phyloP scores from a whole-genome alignment of 35 echinoderm and acorn worm species.

The Lytechinus variegatus region DNA sequence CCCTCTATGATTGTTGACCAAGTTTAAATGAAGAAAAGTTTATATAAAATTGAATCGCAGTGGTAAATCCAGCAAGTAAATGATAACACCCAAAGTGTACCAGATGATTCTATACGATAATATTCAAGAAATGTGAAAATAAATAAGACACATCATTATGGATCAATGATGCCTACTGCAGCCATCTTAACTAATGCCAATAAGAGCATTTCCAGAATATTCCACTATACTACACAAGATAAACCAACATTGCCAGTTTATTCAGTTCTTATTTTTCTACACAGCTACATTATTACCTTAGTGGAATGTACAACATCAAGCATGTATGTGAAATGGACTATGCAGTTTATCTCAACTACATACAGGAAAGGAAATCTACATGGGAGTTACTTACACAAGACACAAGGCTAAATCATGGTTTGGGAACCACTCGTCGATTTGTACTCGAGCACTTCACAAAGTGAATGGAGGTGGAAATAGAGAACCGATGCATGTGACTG shows the following conservation, averaged over 20 bases:
- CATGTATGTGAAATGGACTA: conserved; percentile 36
- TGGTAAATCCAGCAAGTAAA: neutral
- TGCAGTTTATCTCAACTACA: neutral
- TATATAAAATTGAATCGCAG: neutral
- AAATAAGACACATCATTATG: neutral
- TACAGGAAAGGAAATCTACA: neutral
- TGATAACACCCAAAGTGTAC: neutral
- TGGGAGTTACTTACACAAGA: neutral
- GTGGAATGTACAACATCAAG: conserved; percentile 49
- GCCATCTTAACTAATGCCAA: neutral
- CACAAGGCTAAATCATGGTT: neutral
- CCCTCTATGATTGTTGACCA: too few relatives aligned
- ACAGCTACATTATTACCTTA: conserved; percentile 30
- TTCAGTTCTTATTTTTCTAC: neutral
- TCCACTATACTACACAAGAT: neutral
- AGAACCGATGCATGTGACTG: too few relatives aligned
- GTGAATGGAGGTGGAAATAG: too few relatives aligned
- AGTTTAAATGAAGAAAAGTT: too few relatives aligned
- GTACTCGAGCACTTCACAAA: too few relatives aligned
- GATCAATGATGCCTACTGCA: neutral
- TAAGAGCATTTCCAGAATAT: neutral
- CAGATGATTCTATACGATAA: neutral
- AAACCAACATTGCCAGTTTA: neutral
- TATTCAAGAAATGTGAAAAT: neutral
- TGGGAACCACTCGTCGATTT: too few relatives aligned